Percentiles rank a stretch among this genome's conserved stretches.
phyloP scores from a whole-genome alignment of 2,888 invertebrate genomes.

The Steinernema scapterisci region DNA sequence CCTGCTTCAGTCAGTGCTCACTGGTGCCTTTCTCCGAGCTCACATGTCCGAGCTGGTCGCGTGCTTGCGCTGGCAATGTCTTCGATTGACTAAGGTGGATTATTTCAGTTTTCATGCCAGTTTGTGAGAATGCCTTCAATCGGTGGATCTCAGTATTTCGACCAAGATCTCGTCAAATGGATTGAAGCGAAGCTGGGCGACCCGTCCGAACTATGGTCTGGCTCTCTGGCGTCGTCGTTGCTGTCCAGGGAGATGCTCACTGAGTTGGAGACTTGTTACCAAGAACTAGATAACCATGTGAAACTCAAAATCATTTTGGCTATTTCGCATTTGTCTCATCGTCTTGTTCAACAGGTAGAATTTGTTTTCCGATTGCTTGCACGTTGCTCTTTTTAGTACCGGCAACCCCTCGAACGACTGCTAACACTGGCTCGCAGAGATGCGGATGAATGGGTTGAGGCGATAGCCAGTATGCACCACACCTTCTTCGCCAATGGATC shows the following conservation, averaged over 20 bases:
- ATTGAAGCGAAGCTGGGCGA: constrained; percentile 52
- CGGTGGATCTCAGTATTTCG: constrained; percentile 36
- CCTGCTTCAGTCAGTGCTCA: too few species aligned
- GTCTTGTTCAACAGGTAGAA: constrained; percentile 42
- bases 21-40: too few species aligned
- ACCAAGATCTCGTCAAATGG: constrained; percentile 49
- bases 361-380: background rate
- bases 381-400: constrained; percentile 44
- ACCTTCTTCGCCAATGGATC: background rate
- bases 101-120: constrained; percentile 4
- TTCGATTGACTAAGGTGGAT: too few species aligned
- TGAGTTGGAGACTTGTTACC: constrained; percentile 56
- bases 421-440: constrained; percentile 46
- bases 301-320: constrained; percentile 52
- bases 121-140: background rate
- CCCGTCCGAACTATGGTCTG: constrained; percentile 47
- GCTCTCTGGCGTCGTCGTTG: constrained; percentile 44
- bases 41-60: too few species aligned
- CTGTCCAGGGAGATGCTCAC: constrained; percentile 50
- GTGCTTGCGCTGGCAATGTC: too few species aligned
- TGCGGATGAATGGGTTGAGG: constrained; percentile 57
- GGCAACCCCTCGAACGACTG: constrained; percentile 44
- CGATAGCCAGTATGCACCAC: constrained; percentile 50
- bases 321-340: constrained; percentile 47
- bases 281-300: constrained; percentile 46